Percentiles rank a stretch among this genome's conserved stretches.
Evolutionary conservation across 2,888 invertebrate species (phyloP).

Genomic region (Hirtodrosophila confusa): DNA sequence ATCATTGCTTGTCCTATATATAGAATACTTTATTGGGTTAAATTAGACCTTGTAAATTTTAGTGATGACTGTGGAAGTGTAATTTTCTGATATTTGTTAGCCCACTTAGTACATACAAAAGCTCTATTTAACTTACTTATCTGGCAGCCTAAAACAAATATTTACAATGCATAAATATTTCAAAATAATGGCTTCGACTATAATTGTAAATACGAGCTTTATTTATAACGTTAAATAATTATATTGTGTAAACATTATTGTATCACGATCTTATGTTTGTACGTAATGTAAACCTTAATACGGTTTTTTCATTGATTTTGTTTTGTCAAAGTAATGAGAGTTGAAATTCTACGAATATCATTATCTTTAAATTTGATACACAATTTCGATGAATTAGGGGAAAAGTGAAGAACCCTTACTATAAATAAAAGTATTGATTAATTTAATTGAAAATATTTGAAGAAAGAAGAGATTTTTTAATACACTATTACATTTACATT

Average conservation of each 20-base stretch:
- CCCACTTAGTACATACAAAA: conserved; percentile 15
- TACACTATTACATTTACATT: too few species aligned
- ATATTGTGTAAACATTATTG: neutral
- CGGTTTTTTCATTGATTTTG: too few species aligned
- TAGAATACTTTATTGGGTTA: conserved; percentile 7
- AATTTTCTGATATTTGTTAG: conserved; percentile 14
- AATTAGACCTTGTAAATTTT: conserved; percentile 28
- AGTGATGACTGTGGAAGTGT: conserved; percentile 13
- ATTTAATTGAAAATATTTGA: too few species aligned
- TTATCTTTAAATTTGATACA: too few species aligned
- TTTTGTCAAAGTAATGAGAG: too few species aligned
- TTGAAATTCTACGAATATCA: too few species aligned
- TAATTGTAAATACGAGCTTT: conserved; percentile 3
- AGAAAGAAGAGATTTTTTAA: too few species aligned
- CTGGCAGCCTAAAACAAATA: conserved; percentile 1
- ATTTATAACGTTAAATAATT: neutral
- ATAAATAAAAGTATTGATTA: too few species aligned
- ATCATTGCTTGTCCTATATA: conserved; percentile 39
- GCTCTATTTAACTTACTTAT: conserved; percentile 29
- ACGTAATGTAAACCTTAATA: neutral
- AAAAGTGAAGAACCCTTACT: too few species aligned
- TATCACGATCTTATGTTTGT: neutral
- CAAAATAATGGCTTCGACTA: conserved; percentile 5
- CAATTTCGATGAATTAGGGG: too few species aligned
- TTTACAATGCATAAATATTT: neutral